Evolutionary conservation across 1,140 invertebrate genomes (phyloP).

Genomic region (Limonius californicus): DNA sequence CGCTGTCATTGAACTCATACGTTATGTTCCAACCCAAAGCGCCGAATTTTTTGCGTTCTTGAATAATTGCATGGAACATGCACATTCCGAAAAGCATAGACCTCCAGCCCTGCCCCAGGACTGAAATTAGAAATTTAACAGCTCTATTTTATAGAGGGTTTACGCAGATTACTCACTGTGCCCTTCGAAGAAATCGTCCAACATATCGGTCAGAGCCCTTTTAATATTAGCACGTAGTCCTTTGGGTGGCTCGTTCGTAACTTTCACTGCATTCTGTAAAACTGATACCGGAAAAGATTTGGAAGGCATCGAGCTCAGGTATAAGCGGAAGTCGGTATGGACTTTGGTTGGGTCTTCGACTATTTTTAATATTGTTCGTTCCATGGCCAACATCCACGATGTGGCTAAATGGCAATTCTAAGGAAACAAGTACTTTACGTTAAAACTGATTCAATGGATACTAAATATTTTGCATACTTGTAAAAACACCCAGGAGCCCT

Average conservation of each 20-base stretch:
- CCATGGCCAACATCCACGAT: slow-evolving; percentile 82
- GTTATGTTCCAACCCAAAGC: slow-evolving; percentile 87
- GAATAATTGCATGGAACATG: slow-evolving; percentile 82
- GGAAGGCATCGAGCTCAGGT: slow-evolving; percentile 82
- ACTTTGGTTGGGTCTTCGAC: slow-evolving; percentile 58
- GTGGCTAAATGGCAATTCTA: slow-evolving; percentile 90
- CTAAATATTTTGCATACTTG: slow-evolving; percentile 48
- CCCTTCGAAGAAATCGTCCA: slow-evolving; percentile 75
- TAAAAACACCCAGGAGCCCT: slow-evolving; percentile 81
- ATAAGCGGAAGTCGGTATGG: slow-evolving; percentile 74
- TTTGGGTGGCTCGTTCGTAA: slow-evolving; percentile 90
- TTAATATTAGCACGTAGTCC: slow-evolving; percentile 79
- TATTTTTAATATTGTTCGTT: slow-evolving; percentile 67
- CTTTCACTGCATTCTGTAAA: slow-evolving; percentile 88
- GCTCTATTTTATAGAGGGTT: background rate
- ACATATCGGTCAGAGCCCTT: slow-evolving; percentile 73
- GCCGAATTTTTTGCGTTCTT: slow-evolving; percentile 88
- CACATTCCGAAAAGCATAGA: slow-evolving; percentile 73
- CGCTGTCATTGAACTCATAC: slow-evolving; percentile 87
- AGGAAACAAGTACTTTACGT: background rate
- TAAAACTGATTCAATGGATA: no score
- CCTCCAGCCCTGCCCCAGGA: slow-evolving; percentile 67
- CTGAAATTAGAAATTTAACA: slow-evolving; percentile 55
- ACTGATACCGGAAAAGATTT: slow-evolving; percentile 85
- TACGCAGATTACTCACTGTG: slow-evolving; percentile 58